A percentile compares a stretch with the other conserved stretches of the same genome.
Evolutionary conservation across 2,113 vertebrate genomes (phyloP).

Genomic region (Oxygymnocypris stewartii): DNA sequence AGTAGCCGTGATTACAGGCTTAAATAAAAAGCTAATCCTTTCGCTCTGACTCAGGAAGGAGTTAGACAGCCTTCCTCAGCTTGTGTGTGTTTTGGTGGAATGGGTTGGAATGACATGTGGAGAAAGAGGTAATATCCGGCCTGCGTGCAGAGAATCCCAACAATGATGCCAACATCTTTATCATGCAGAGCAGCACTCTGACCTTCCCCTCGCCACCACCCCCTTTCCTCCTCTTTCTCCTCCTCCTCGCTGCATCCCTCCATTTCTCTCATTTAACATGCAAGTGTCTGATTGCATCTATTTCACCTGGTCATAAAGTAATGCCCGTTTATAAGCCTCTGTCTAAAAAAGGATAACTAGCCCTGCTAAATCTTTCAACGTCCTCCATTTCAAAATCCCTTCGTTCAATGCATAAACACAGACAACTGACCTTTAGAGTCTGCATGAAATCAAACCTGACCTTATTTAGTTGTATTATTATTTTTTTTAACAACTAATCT

Average conservation of each 20-base stretch:
- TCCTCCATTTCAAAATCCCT: not conserved
- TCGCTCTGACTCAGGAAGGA: conserved; percentile 53
- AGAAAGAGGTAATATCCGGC: conserved; percentile 66
- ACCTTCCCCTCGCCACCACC: conserved; percentile 48
- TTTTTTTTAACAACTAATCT: not conserved
- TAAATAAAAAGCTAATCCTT: conserved; percentile 42
- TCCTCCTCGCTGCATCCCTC: conserved; percentile 21
- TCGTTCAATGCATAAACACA: not conserved
- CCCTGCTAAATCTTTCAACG: not conserved
- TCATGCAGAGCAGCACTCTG: conserved; percentile 65
- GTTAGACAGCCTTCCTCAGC: conserved; percentile 46
- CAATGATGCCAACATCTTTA: conserved; percentile 63
- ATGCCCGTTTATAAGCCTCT: conserved; percentile 46
- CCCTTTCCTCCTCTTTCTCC: conserved; percentile 29
- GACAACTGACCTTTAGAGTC: not conserved
- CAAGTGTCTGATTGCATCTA: conserved; percentile 71
- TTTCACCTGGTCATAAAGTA: conserved; percentile 64
- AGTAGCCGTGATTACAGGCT: conserved; percentile 8
- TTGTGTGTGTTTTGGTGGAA: conserved; percentile 59
- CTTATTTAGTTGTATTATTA: not conserved
- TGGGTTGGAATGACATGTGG: conserved; percentile 67
- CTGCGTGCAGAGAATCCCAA: conserved; percentile 69
- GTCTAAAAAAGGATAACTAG: conserved; percentile 31
- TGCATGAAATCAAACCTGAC: not conserved
- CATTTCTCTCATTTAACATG: conserved; percentile 58